Base-by-base conservation (phyloP, 1,140 invertebrate genomes). In the Drosophila equinoxialis region DNA sequence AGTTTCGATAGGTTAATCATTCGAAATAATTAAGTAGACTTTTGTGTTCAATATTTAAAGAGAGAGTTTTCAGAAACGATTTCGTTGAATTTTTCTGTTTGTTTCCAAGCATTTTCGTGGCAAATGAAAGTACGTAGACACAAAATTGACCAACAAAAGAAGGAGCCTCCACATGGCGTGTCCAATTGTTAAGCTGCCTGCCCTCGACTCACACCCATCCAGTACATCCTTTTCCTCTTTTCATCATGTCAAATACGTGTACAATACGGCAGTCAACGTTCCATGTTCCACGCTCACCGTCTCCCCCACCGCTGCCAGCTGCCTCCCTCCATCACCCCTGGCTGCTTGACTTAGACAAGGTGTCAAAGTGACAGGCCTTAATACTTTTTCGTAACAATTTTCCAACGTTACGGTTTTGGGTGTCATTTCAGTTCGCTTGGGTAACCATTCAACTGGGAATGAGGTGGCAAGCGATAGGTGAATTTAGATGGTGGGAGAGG, bases 311-410 rank as follows among this genome's bases (percentile, higher is more conserved):
- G n/a, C 2, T 14, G 6, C 30, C 26, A 6, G 17, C 13, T 8
- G n/a, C 10, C 7, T 11, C 10, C 61, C 20, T 39, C 10, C 11
- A 5, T 1, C 54, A 14, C 14, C 11, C 8, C 1, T 6, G 58
- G 30, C 51, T 51, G 17, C 45, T 51, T 51, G 20, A 51, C 45
- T 51, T 51, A 51, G 41, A 42, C 54, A 77, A 90, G 86, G 86
- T 90, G 86, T 90, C 85, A 90, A 90, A 80, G 68, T 90, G 86
- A 90, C 86, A 90, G 74, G 66, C 81, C 68, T 85, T 90, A 85
- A 90, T 89, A 75, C 84, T 82, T 87, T 87, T 82, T 82, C 59
- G 81, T 86, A 81, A 81, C 81, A 65, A 81, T 85, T 84, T 84
- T 65, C 70, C 81, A 74, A 65, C 68, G 66, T 71, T 81, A 68